Base-by-base conservation (phyloP, 2,797 vertebrate genomes). In the Apogon hyalosoma region DNA sequence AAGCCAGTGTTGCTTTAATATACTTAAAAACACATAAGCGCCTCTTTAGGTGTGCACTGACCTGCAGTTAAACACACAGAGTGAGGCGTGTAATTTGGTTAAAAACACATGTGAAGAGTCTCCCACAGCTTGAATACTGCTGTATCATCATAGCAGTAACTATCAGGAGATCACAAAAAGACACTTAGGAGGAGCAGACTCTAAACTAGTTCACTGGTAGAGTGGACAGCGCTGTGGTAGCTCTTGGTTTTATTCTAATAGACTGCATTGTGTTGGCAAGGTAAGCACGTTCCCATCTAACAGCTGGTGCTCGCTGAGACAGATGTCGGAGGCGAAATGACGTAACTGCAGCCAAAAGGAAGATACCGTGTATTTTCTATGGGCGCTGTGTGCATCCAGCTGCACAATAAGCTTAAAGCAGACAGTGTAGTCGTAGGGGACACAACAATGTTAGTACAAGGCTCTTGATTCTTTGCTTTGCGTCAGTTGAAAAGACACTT, bases 261-360 rank as follows among this genome's bases (percentile, higher is more conserved):
- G n/a, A 7, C 15, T 8, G 31, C 1, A 10, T 62, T 51, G 53
- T n/a, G 31, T 49, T 38, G 43, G 39, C 9, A 16, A 49, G 57
- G 24, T 63, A 6, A 46, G 42, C 47, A 3, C 13, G n/a, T 24
- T 49, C 51, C 58, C 51, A 1, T 65, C 46, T 19, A 3, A 71
- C 58, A 67, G 69, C 77, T 71, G 65, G 36, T 54, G 46, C 21
- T 40, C 3, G 36, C 59, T 57, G 50, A 16, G 46, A 49, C 76
- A 58, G 58, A 65, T 53, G 70, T 50, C 33, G 49, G 46, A 70
- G 50, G 64, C 52, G 15, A 19, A 51, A 47, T 77, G 55, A 59
- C 24, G 70, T 74, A 69, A 77, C 47, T 0, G 14, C 51, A 56
- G 70, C 67, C 63, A 15, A 50, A 39, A 68, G 73, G 46, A 73